Base-by-base conservation (phyloP, 2,113 vertebrate species). In the Clinocottus analis region DNA sequence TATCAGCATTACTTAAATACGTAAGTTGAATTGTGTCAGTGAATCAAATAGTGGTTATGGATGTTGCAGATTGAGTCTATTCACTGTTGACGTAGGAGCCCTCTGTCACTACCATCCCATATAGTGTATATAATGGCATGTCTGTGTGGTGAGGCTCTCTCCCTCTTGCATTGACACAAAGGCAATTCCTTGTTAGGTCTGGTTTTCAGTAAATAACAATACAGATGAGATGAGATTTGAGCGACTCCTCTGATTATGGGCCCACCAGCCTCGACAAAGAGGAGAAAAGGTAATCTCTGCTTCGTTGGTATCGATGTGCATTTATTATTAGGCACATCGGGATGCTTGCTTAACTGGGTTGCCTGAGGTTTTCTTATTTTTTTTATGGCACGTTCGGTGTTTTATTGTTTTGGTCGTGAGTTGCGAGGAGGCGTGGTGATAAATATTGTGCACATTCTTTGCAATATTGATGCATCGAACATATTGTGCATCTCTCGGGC, bases 321-420 rank as follows among this genome's bases (percentile, higher is more conserved):
- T 66, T 13, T 45, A n/a, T 70, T 53, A n/a, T 76, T 43, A 63
- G 35, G 58, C 23, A 9, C 2, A 63, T 71, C 37, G 21, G 45
- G 7, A 2, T 56, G 25, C 67, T 70, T 12, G 2, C 29, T 14
- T 23, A 12, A 8, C 39, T 29, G 23, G 14, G 58, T 83, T 89
- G 77, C 78, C 51, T 82, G 72, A 77, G 49, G 56, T 55, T 77
- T 33, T 47, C 19, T 17, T 10, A 5, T 58, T 64, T 25, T 59
- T 58, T 64, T 25, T 59, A 8, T 29, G 31, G 55, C 33, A 45
- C 55, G 31, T 79, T 67, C 58, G 0, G 25, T 56, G 6, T 56
- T 68, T 60, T 23, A 33, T n/a, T 68, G 11, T 59, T 63, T 65
- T 67, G 7, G 10, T 9, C 27, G 19, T 45, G 39, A 60, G 31